Conservation (phyloP, 2,888 invertebrate species). For the Hyles lineata region DNA sequence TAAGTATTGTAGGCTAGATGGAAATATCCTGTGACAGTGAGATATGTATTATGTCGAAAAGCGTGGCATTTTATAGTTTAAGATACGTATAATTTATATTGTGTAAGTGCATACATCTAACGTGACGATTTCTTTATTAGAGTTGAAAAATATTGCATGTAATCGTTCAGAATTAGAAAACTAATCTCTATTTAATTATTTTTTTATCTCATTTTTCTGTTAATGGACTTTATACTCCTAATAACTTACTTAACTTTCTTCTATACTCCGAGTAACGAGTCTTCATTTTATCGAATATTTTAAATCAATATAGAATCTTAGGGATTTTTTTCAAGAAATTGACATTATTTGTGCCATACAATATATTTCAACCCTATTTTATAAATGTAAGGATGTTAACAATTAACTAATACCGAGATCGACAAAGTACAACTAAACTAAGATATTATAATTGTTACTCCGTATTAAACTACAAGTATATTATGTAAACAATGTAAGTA, state of each 20-base stretch:
- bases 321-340: no score
- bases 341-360: no score
- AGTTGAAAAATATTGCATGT: conserved; percentile 21
- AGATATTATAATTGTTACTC: neutral
- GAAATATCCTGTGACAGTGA: conserved; percentile 58
- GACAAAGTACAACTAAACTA: conserved; percentile 14
- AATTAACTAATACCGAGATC: neutral
- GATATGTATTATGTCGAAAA: conserved; percentile 56
- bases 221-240: no score
- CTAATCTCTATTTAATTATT: neutral
- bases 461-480: neutral
- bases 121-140: conserved; percentile 35
- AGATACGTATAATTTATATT: conserved; percentile 35
- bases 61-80: conserved; percentile 67
- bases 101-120: conserved; percentile 51
- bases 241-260: no score
- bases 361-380: neutral
- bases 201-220: neutral
- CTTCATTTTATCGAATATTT: no score
- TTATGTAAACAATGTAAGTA: neutral
- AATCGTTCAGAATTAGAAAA: neutral
- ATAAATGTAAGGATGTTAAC: neutral
- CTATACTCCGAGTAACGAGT: no score
- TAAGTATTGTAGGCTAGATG: conserved; percentile 40
- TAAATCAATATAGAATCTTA: no score